Evolutionary conservation across 2,797 vertebrate genomes (phyloP), one percentile per base, ranked within the genome.

Genomic region (Chaenodraco wilsoni): DNA sequence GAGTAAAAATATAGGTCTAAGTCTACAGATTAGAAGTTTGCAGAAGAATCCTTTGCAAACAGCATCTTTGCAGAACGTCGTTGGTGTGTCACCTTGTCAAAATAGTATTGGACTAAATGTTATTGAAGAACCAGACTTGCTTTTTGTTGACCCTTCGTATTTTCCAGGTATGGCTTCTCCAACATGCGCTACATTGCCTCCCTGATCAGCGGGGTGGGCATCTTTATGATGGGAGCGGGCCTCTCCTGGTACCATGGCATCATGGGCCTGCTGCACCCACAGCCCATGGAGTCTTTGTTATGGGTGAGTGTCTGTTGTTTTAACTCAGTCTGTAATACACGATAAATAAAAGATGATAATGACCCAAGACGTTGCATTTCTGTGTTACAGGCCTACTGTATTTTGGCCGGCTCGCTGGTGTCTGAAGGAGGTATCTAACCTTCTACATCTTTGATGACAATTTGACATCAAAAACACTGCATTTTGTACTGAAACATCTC

Each of bases 141-240:
- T 8, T 23, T 23, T 11, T 45, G 14, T 60, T 45, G 16, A 10
- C 3, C 14, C 3, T 54, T 0, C 74, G 3, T 41, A 3, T 79
- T 46, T 72, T 76, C 49, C 87, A 99, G 98, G 84, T 99, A 99
- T 21, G 98, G 98, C 72, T 99, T 99, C 92, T 96, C 96, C 84
- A 99, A 99, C 91, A 99, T 99, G 98, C 97, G 98, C 66, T 99
- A 99, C 89, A 99, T 99, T 50, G 96, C 96, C 70, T 99, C 98
- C 58, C 95, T 99, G 43, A 99, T 99, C 75, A 99, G 98, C 13
- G 98, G 98, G 1, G 98, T 99, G 70, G 98, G 98, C 68, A 99
- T 99, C 92, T 99, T 99, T 82, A 99, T 99, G 98, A 99, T 99
- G 98, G 98, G 98, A 41, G 96, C 98, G 5, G 98, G 98, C 65